A percentile compares a stretch with the other conserved stretches of the same genome.
These are phyloP conservation scores for Meteorus cinctellus DNA, from an alignment of 2,888 invertebrate genomes.

Conservation along the genomic window DNA sequence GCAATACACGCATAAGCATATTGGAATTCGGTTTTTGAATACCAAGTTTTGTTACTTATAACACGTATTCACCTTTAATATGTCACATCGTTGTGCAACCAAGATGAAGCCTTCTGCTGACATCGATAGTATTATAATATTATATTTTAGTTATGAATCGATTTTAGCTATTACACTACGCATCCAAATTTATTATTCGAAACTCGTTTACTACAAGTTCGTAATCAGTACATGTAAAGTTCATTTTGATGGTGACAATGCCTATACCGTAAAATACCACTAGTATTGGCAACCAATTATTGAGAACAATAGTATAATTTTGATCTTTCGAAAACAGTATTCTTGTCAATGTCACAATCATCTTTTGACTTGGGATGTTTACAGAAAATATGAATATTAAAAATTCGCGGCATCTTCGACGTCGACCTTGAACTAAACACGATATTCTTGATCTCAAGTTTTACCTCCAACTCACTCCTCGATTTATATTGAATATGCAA, in stretches of 20 bases:
- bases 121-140: not conserved
- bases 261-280: too few species aligned
- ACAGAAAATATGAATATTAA: too few species aligned
- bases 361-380: too few species aligned
- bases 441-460: conserved; percentile 21
- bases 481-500: conserved; percentile 31
- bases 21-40: conserved; percentile 63
- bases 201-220: too few species aligned
- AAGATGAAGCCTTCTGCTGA: conserved; percentile 23
- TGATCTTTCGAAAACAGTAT: too few species aligned
- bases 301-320: too few species aligned
- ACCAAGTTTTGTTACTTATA: conserved; percentile 59
- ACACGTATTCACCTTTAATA: conserved; percentile 41
- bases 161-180: not conserved
- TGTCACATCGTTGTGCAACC: conserved; percentile 45
- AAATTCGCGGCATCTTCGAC: not conserved
- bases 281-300: too few species aligned
- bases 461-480: conserved; percentile 4
- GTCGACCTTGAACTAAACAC: conserved; percentile 27
- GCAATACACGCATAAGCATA: conserved; percentile 47
- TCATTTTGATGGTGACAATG: too few species aligned
- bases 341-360: too few species aligned
- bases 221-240: too few species aligned
- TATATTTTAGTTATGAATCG: not conserved
- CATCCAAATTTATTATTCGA: not conserved